These are phyloP conservation scores for Platygyra sinensis DNA, from an alignment of 64 coral and sea anemone genomes.

Conservation along the genomic window DNA sequence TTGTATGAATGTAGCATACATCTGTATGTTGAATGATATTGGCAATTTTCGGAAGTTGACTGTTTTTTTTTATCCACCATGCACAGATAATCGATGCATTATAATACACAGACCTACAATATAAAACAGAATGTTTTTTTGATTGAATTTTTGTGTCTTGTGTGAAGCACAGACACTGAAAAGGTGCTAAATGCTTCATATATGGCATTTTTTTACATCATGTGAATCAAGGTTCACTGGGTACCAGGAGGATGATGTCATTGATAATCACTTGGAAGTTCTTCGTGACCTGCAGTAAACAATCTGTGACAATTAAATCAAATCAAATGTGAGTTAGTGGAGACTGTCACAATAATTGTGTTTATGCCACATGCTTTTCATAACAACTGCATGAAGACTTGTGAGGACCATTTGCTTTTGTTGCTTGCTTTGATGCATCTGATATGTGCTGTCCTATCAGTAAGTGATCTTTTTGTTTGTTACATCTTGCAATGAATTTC, in stretches of 20 bases:
- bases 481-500: not conserved
- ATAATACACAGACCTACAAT: too few species aligned
- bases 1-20: too few species aligned
- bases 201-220: too few species aligned
- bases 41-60: too few species aligned
- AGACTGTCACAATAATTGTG: not conserved
- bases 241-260: not conserved
- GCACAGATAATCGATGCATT: too few species aligned
- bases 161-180: not conserved
- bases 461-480: not conserved
- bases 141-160: not conserved
- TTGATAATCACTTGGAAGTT: not conserved
- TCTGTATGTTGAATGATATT: too few species aligned
- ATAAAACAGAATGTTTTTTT: too few species aligned
- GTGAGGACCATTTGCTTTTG: not conserved
- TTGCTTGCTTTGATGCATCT: not conserved
- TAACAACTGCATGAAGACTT: not conserved
- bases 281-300: not conserved
- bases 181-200: not conserved
- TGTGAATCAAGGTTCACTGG: not conserved
- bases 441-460: not conserved
- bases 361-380: not conserved
- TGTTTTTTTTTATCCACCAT: too few species aligned
- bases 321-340: not conserved
- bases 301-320: not conserved